Evolutionary conservation across 2,888 invertebrate species (phyloP).

Genomic region (Dexiosoma caninum): DNA sequence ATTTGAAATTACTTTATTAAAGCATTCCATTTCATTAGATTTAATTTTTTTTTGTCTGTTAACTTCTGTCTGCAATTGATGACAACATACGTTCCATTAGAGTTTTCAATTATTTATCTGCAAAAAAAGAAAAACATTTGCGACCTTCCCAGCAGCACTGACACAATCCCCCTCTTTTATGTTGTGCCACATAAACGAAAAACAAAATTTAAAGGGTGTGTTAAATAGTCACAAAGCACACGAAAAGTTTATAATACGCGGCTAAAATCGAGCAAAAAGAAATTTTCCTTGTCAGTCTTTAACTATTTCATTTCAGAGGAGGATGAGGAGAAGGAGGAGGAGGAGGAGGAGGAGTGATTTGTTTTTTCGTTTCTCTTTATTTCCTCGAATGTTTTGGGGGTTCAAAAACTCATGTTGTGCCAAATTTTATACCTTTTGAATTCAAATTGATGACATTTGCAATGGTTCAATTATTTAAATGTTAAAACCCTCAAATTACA

Average conservation of each 20-base stretch:
- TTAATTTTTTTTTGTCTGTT: neutral
- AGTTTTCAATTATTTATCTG: constrained; percentile 30
- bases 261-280: neutral
- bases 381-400: constrained; percentile 4
- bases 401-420: neutral
- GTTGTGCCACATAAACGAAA: too few relatives aligned
- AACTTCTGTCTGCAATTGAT: constrained; percentile 48
- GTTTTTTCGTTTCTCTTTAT: constrained; percentile 1
- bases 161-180: neutral
- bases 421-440: constrained; percentile 31
- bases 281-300: neutral
- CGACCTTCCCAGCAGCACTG: neutral
- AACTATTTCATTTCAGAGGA: neutral
- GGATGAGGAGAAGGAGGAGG: too few relatives aligned
- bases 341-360: neutral
- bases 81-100: constrained; percentile 40
- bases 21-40: neutral
- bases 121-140: constrained; percentile 11
- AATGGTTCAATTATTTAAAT: constrained; percentile 59
- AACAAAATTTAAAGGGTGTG: constrained; percentile 5
- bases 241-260: neutral
- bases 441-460: constrained; percentile 32
- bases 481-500: constrained; percentile 53
- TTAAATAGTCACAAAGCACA: neutral
- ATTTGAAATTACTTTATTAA: neutral